Conservation (phyloP, 1,140 invertebrate species). For the Holotrichia oblita region DNA sequence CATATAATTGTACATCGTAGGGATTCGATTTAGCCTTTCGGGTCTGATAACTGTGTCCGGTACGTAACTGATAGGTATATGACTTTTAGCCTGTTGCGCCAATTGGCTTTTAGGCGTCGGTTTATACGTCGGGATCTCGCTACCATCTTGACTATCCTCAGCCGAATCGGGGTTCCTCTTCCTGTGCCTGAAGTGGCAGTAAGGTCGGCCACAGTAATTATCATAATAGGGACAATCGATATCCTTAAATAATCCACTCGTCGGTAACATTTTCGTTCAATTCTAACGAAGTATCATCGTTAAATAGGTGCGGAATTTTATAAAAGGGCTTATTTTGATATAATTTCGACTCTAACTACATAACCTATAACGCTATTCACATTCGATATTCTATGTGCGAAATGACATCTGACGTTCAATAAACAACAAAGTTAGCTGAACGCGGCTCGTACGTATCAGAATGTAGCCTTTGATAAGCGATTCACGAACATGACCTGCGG, state of each 20-base stretch:
- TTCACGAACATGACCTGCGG: neutral
- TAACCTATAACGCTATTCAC: neutral
- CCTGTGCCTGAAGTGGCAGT: slow-evolving; percentile 88
- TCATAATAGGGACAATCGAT: slow-evolving; percentile 86
- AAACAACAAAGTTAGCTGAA: slow-evolving; percentile 23
- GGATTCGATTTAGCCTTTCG: slow-evolving; percentile 48
- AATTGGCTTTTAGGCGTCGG: slow-evolving; percentile 61
- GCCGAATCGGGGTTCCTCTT: slow-evolving; percentile 63
- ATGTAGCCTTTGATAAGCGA: neutral
- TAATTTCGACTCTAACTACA: no score
- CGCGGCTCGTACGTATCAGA: neutral
- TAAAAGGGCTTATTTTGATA: slow-evolving; percentile 17
- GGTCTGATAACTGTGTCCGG: slow-evolving; percentile 56
- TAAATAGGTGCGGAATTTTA: neutral
- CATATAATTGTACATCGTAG: slow-evolving; percentile 47
- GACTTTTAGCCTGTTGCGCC: slow-evolving; percentile 54
- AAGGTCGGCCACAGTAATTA: slow-evolving; percentile 82
- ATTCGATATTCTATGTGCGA: neutral
- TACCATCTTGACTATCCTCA: slow-evolving; percentile 3
- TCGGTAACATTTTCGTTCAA: slow-evolving; percentile 76
- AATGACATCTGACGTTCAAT: slow-evolving; percentile 13
- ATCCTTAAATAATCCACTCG: slow-evolving; percentile 84
- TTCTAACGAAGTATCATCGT: no score
- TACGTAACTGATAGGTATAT: slow-evolving; percentile 60
- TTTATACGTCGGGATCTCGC: slow-evolving; percentile 61